phyloP scores from a whole-genome alignment of 2,797 vertebrate genomes.

The Strix occidentalis region DNA sequence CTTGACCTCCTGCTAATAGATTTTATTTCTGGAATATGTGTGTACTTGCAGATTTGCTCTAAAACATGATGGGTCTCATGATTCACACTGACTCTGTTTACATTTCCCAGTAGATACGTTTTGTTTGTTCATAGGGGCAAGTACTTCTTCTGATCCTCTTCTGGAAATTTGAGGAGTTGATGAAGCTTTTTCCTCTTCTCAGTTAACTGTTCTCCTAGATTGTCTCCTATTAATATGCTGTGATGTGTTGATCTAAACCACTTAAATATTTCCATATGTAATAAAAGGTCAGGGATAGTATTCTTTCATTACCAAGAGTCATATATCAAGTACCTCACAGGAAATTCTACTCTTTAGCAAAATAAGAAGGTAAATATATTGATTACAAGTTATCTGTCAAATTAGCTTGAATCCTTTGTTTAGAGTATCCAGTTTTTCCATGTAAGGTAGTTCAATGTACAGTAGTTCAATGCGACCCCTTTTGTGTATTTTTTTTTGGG shows the following conservation, averaged over 20 bases:
- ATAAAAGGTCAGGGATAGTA: conserved; percentile 65
- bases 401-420: conserved; percentile 10
- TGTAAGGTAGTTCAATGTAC: not conserved
- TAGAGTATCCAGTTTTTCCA: not conserved
- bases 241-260: conserved; percentile 64
- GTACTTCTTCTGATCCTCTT: conserved; percentile 52
- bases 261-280: conserved; percentile 70
- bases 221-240: conserved; percentile 52
- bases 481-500: not conserved
- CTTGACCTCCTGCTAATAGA: conserved; percentile 47
- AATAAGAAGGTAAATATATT: conserved; percentile 57
- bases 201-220: conserved; percentile 37
- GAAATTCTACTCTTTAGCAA: conserved; percentile 46
- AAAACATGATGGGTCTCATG: conserved; percentile 39
- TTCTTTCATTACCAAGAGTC: conserved; percentile 62
- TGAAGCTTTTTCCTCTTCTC: conserved; percentile 49
- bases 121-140: conserved; percentile 52
- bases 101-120: conserved; percentile 40
- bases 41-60: conserved; percentile 22
- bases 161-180: conserved; percentile 40
- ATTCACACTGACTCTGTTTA: conserved; percentile 48
- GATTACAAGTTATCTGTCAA: conserved; percentile 38
- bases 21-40: conserved; percentile 54
- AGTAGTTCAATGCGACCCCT: not conserved
- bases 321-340: conserved; percentile 45